Percentiles rank a stretch among this genome's conserved stretches.
phyloP scores from a whole-genome alignment of 2,888 invertebrate genomes.

The Drosophila dives region DNA sequence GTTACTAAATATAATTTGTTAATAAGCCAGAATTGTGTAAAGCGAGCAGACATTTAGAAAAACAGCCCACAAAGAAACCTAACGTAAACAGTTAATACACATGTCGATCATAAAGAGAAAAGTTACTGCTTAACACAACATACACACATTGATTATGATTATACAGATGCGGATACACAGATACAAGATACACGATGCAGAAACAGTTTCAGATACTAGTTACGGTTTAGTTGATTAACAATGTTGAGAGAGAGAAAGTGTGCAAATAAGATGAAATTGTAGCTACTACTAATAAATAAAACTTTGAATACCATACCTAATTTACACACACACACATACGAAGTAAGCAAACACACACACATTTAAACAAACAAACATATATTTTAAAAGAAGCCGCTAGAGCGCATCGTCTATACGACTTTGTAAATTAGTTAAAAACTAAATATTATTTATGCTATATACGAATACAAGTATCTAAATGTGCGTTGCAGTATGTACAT shows the following conservation, averaged over 20 bases:
- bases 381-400: constrained; percentile 68
- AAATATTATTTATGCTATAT: constrained; percentile 68
- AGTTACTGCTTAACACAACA: constrained; percentile 39
- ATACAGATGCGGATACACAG: constrained; percentile 30
- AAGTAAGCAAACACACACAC: constrained; percentile 30
- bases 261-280: constrained; percentile 77
- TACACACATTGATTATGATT: constrained; percentile 1
- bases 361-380: constrained; percentile 31
- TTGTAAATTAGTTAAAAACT: constrained; percentile 83
- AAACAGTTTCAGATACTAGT: constrained; percentile 47
- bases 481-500: constrained; percentile 71
- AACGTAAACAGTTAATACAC: constrained; percentile 33
- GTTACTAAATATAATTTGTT: constrained; percentile 32
- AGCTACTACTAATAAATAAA: constrained; percentile 69
- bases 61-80: constrained; percentile 38
- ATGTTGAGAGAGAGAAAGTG: constrained; percentile 38
- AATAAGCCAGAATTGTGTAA: constrained; percentile 68
- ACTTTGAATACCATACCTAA: constrained; percentile 50
- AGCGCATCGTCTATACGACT: constrained; percentile 76
- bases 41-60: constrained; percentile 45
- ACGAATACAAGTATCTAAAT: constrained; percentile 68
- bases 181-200: constrained; percentile 10
- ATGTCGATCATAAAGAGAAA: constrained; percentile 41
- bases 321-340: constrained; percentile 28
- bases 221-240: constrained; percentile 64